Evolutionary conservation across 2,797 vertebrate genomes (phyloP).

Genomic region (Nothura maculosa): DNA sequence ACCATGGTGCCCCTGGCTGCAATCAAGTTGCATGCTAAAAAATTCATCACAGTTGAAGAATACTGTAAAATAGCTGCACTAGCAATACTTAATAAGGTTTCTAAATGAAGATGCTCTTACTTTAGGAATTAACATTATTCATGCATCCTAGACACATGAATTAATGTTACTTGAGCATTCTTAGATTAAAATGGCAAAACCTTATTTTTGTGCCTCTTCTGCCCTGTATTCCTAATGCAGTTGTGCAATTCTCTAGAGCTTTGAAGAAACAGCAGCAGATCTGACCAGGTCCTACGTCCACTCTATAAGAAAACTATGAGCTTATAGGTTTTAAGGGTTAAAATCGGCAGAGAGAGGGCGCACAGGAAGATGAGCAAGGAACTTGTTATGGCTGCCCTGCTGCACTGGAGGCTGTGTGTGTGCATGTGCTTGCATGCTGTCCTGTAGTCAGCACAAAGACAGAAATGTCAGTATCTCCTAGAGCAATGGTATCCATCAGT

Average conservation of each 20-base stretch:
- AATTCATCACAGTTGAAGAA: accelerated
- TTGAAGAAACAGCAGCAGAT: background rate
- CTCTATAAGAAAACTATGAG: background rate
- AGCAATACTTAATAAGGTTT: background rate
- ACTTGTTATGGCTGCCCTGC: background rate
- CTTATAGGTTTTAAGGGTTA: no score
- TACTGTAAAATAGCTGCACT: background rate
- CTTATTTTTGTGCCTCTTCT: background rate
- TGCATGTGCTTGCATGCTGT: background rate
- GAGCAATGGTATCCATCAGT: background rate
- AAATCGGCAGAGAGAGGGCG: background rate
- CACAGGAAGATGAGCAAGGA: no score
- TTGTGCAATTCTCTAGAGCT: background rate
- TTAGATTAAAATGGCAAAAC: background rate
- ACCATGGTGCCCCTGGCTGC: background rate
- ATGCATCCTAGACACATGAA: background rate
- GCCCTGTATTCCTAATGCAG: background rate
- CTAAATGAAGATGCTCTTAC: background rate
- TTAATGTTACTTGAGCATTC: background rate
- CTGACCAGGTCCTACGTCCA: no score
- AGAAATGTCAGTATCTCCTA: background rate
- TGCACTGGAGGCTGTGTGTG: background rate
- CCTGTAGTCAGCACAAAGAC: background rate
- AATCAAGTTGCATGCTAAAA: background rate
- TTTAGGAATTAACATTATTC: background rate